Evolutionary conservation across 2,113 vertebrate species (phyloP), one percentile per base, ranked within the genome.

Genomic region (Cyrtonyx montezumae): DNA sequence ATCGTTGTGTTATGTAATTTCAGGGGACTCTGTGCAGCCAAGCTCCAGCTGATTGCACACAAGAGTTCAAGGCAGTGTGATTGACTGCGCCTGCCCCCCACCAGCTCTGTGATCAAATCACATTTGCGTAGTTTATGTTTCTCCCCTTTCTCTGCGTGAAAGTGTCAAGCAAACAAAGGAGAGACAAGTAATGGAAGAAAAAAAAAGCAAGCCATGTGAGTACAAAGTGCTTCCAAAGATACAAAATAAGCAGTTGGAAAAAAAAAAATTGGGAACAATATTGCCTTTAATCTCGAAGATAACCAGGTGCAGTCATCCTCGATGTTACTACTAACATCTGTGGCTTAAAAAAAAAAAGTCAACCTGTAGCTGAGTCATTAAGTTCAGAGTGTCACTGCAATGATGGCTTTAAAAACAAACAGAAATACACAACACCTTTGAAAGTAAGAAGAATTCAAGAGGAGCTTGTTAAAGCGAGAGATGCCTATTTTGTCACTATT

Each of bases 151-250:
- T 88, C 85, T 76, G 62, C 66, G 11, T 53, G 82, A 69, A 76
- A 88, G 93, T 69, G 79, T 87, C 87, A 90, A 80, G 79, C 61
- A 90, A 85, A 95, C 84, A 96, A 91, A 94, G 67, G 71, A 71
- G 84, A 88, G 51, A 65, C 58, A 62, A 86, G 62, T 71, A 85
- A 85, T 56, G 58, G 90, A 85, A 40, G 55, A 7, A 91, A 43
- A 28, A 43, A 91, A 84, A 80, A 66, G 51, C 43, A 65, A 83
- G 85, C 71, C 40, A 8, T 42, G 15, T 12, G 43, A 91, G 65
- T 61, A 80, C 67, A 65, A 83, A 91, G 37, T 79, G 79, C 45
- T 91, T 94, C 62, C n/a, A 81, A 88, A 88, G 77, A 70, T 51
- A 76, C 13, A 67, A 92, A 93, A 80, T 48, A 95, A 88, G 77